phyloP scores from a whole-genome alignment of 2,113 vertebrate genomes.

The Mungos mungo region DNA sequence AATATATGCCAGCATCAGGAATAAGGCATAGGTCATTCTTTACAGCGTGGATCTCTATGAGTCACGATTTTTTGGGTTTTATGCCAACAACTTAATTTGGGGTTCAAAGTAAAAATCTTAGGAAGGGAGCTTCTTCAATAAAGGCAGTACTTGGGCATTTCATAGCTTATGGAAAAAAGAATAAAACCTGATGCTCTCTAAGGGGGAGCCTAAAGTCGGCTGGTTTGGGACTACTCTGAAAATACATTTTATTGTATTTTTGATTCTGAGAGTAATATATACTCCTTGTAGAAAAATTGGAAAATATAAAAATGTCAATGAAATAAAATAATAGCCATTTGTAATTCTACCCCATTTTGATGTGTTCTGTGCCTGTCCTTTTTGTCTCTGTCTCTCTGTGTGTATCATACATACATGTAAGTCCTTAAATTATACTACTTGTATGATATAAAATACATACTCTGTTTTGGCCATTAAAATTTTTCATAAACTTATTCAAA shows the following conservation, averaged over 20 bases:
- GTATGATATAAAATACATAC: background rate
- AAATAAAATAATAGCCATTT: constrained; percentile 39
- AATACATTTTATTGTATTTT: constrained; percentile 36
- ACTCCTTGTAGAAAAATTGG: background rate
- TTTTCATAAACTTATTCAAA: background rate
- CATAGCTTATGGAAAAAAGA: background rate
- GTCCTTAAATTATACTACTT: background rate
- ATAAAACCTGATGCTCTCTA: background rate
- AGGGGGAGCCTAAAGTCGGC: background rate
- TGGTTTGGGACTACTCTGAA: constrained; percentile 13
- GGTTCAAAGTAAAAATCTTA: background rate
- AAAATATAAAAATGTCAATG: constrained; percentile 27
- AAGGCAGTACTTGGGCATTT: background rate
- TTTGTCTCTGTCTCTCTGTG: background rate
- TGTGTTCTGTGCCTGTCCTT: background rate
- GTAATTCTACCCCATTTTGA: background rate
- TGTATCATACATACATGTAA: background rate
- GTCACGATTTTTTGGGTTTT: background rate
- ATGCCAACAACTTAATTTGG: constrained; percentile 21
- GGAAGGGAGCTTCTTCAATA: background rate
- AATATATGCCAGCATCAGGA: background rate
- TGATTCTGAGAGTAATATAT: constrained; percentile 4
- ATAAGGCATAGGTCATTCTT: background rate
- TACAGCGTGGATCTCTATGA: background rate
- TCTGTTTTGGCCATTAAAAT: background rate